A percentile compares a stretch with the other conserved stretches of the same genome.
These are phyloP conservation scores for Vulpes lagopus DNA, from an alignment of 2,113 vertebrate species.

Conservation along the genomic window DNA sequence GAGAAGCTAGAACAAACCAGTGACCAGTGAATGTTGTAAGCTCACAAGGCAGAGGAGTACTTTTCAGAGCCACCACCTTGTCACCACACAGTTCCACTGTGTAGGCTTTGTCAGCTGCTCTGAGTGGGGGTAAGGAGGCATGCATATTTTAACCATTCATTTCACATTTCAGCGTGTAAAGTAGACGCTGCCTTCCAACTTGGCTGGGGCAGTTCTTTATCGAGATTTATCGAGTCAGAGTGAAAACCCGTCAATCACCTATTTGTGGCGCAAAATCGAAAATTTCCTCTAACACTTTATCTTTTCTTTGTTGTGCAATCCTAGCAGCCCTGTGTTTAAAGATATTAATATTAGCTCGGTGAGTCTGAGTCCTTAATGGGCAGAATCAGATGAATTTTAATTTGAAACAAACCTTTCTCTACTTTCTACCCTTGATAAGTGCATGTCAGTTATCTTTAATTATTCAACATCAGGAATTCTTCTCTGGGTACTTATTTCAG, in stretches of 20 bases:
- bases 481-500: constrained; percentile 10
- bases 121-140: constrained; percentile 23
- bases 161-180: not conserved
- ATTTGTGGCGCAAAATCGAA: constrained; percentile 50
- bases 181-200: not conserved
- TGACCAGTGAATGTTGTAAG: not conserved
- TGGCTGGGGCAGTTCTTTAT: constrained; percentile 33
- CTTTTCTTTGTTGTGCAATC: not conserved
- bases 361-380: not conserved
- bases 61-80: constrained; percentile 25
- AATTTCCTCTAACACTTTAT: not conserved
- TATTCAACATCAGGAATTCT: not conserved
- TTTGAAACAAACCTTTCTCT: not conserved
- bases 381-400: constrained; percentile 4
- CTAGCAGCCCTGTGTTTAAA: not conserved
- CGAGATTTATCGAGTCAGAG: constrained; percentile 14
- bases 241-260: constrained; percentile 25
- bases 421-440: not conserved
- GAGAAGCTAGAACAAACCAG: not conserved
- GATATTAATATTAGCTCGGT: not conserved
- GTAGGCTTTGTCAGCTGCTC: constrained; percentile 39
- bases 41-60: not conserved
- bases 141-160: constrained; percentile 28
- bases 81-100: not conserved
- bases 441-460: not conserved